These are phyloP conservation scores for Saimiri boliviensis DNA, from an alignment of 2,113 vertebrate genomes.

Conservation along the genomic window DNA sequence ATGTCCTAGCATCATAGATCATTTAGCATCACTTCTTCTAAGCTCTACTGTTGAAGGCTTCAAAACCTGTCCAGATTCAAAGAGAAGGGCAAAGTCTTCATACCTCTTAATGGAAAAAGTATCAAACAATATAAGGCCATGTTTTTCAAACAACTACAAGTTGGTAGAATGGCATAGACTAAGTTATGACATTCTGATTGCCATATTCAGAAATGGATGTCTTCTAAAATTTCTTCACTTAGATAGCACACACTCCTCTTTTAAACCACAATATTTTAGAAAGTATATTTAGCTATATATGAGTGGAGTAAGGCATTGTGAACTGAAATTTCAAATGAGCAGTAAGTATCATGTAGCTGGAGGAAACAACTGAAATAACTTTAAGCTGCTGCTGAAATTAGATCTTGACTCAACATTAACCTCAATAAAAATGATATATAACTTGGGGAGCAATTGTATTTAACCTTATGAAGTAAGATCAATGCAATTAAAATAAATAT, in stretches of 20 bases:
- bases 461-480: conserved; percentile 74
- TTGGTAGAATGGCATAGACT: too few species aligned
- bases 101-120: neutral
- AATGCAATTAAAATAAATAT: conserved; percentile 77
- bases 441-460: conserved; percentile 71
- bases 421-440: conserved; percentile 75
- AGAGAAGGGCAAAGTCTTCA: neutral
- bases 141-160: neutral
- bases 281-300: neutral
- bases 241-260: neutral
- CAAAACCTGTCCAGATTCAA: neutral
- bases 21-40: neutral
- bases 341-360: neutral
- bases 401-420: conserved; percentile 74
- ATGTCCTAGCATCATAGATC: neutral
- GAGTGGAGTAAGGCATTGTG: neutral
- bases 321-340: conserved; percentile 52
- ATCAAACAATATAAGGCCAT: neutral
- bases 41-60: neutral
- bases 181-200: too few species aligned
- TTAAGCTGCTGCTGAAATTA: conserved; percentile 67
- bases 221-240: neutral
- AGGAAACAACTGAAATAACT: conserved; percentile 54
- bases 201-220: neutral
- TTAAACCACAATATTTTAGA: neutral